Evolutionary conservation across 2,113 vertebrate species (phyloP).

Genomic region (Phrynocephalus versicolor): DNA sequence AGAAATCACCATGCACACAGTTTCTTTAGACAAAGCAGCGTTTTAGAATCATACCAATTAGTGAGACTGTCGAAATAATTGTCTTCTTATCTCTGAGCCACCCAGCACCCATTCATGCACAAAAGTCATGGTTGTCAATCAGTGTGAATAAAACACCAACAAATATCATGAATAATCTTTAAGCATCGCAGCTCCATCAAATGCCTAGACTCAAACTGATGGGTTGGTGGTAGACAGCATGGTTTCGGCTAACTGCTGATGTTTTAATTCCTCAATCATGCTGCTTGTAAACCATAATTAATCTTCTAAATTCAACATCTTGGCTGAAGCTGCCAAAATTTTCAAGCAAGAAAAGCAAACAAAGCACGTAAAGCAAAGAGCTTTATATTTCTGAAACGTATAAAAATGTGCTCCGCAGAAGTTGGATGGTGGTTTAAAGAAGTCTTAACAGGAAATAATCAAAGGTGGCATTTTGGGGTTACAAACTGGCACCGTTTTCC

Average conservation of each 20-base stretch:
- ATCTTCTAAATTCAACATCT: conserved; percentile 28
- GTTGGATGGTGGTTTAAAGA: conserved; percentile 34
- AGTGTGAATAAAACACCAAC: conserved; percentile 42
- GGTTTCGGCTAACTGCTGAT: conserved; percentile 46
- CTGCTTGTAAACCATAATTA: conserved; percentile 61
- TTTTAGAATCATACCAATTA: conserved; percentile 53
- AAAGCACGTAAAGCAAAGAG: conserved; percentile 24
- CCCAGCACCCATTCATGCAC: conserved; percentile 29
- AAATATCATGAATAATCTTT: conserved; percentile 50
- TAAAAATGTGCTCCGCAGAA: conserved; percentile 46
- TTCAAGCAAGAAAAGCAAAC: conserved; percentile 26
- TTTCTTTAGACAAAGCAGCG: conserved; percentile 24
- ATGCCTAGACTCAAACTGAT: conserved; percentile 48
- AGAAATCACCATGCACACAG: conserved; percentile 4
- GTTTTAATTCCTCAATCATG: conserved; percentile 61
- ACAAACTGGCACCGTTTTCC: conserved; percentile 53
- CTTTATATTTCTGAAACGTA: conserved; percentile 29
- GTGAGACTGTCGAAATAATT: conserved; percentile 54
- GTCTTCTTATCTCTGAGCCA: conserved; percentile 34
- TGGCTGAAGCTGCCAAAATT: conserved; percentile 48
- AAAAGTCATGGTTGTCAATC: conserved; percentile 58
- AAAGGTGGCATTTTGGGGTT: conserved; percentile 71
- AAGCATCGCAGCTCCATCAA: conserved; percentile 44
- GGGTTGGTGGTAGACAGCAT: conserved; percentile 29
- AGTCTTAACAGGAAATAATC: conserved; percentile 58